Conservation (phyloP, 2,797 vertebrate species). For the Neopelma chrysocephalum region DNA sequence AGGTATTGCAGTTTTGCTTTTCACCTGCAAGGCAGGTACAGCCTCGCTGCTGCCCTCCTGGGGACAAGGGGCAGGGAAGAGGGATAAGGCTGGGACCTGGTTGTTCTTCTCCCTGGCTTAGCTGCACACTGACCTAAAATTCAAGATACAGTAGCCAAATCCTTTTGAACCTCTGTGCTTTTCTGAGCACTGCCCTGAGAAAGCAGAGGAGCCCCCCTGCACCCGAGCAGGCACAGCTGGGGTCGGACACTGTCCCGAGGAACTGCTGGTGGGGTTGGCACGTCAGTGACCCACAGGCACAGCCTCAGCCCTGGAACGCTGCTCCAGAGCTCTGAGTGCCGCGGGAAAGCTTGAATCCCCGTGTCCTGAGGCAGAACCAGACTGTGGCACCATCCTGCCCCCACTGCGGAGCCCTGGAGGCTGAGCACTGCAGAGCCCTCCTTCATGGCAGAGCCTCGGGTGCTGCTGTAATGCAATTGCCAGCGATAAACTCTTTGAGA, state of each 20-base stretch:
- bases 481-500: neutral
- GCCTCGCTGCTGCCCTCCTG: neutral
- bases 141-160: rapidly evolving
- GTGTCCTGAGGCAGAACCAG: rapidly evolving
- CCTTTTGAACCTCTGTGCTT: neutral
- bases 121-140: neutral
- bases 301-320: neutral
- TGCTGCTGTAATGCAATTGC: neutral
- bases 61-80: neutral
- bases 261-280: rapidly evolving
- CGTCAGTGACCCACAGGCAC: rapidly evolving
- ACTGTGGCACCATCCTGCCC: neutral
- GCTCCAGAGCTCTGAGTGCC: neutral
- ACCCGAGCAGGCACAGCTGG: rapidly evolving
- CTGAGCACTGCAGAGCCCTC: neutral
- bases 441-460: neutral
- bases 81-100: neutral
- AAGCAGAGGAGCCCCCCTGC: neutral
- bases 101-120: rapidly evolving
- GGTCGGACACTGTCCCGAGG: rapidly evolving
- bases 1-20: rapidly evolving
- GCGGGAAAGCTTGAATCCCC: rapidly evolving
- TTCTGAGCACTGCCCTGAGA: rapidly evolving
- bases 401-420: neutral
- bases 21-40: rapidly evolving